Conservation (phyloP, 2,797 vertebrate species). For the Halcyon chelicuti region DNA sequence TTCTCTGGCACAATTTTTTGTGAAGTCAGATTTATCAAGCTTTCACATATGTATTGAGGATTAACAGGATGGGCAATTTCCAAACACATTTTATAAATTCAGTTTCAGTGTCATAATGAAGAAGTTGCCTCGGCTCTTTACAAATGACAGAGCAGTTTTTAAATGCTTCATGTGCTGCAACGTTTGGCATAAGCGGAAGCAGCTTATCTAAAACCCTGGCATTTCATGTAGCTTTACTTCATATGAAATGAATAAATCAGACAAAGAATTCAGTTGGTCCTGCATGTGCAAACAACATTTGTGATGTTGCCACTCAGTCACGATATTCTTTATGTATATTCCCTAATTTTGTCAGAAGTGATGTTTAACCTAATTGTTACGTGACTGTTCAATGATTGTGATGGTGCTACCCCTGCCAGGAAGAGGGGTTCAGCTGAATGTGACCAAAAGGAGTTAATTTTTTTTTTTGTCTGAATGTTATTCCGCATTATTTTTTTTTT, state of each 20-base stretch:
- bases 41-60: background rate
- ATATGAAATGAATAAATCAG: slow-evolving; percentile 1
- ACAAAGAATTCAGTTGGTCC: background rate
- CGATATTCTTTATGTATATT: background rate
- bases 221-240: slow-evolving; percentile 33
- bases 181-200: background rate
- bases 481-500: background rate
- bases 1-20: background rate
- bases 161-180: slow-evolving; percentile 22
- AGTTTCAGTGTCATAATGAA: slow-evolving; percentile 29
- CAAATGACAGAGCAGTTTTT: slow-evolving; percentile 49
- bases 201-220: slow-evolving; percentile 41
- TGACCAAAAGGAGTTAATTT: background rate
- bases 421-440: background rate
- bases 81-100: slow-evolving; percentile 6
- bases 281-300: background rate
- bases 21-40: background rate
- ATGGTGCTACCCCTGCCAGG: background rate
- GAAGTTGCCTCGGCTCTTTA: slow-evolving; percentile 30
- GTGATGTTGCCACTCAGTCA: background rate
- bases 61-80: slow-evolving; percentile 18
- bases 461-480: background rate
- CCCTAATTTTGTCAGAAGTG: background rate
- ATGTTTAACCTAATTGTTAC: background rate
- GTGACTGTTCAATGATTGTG: background rate